Conservation (phyloP, 2,113 vertebrate genomes). For the Chitala chitala region DNA sequence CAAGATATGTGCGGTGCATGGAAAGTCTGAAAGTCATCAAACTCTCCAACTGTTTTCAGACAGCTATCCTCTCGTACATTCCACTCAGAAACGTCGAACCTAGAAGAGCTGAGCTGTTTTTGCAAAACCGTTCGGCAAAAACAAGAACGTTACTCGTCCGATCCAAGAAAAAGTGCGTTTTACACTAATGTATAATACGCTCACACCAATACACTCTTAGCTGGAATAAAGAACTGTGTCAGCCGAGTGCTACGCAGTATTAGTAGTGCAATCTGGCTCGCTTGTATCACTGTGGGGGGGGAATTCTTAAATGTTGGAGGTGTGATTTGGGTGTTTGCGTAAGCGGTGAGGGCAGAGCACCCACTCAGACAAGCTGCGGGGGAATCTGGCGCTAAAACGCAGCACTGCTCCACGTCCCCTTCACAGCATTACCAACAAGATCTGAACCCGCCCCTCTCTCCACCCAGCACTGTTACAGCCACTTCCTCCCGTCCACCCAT, state of each 20-base stretch:
- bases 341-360: neutral
- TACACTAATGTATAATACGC: no score
- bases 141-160: no score
- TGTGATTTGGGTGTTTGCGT: neutral
- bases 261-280: conserved; percentile 43
- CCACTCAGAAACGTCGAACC: no score
- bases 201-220: no score
- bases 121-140: no score
- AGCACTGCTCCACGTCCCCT: neutral
- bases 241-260: conserved; percentile 62
- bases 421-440: neutral
- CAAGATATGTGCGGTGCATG: no score
- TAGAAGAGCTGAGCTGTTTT: no score
- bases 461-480: neutral
- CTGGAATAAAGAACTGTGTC: no score
- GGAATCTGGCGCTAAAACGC: conserved; percentile 35
- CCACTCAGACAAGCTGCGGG: conserved; percentile 8
- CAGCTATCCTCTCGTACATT: no score
- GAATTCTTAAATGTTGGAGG: neutral
- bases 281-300: neutral
- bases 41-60: no score
- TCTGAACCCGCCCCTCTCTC: conserved; percentile 13
- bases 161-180: no score
- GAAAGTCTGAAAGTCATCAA: no score
- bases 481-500: conserved; percentile 4